Conservation (phyloP, 2,113 vertebrate species). For the Tichodroma muraria region DNA sequence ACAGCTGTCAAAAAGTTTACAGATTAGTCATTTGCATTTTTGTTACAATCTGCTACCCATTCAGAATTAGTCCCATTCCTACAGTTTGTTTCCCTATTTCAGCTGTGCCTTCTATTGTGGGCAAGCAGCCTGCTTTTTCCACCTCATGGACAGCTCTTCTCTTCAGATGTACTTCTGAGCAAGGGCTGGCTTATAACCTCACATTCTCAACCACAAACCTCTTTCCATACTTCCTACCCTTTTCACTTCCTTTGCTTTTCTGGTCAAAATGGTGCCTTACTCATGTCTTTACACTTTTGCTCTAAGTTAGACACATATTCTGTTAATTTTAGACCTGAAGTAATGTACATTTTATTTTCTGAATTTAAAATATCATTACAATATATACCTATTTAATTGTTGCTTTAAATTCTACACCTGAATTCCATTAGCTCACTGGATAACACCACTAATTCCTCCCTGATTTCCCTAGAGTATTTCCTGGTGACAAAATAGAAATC, state of each 20-base stretch:
- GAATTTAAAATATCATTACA: background rate
- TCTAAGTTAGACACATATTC: background rate
- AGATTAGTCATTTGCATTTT: background rate
- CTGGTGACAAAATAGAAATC: background rate
- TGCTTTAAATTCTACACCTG: background rate
- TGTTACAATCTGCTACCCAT: background rate
- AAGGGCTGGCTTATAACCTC: background rate
- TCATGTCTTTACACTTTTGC: background rate
- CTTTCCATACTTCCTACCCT: background rate
- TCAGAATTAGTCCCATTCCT: background rate
- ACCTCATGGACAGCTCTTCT: background rate
- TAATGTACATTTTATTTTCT: background rate
- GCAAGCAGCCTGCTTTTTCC: background rate
- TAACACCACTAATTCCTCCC: background rate
- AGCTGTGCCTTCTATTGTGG: background rate
- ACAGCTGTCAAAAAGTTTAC: background rate
- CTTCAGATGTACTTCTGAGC: background rate
- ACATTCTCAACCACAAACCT: background rate
- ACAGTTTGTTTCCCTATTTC: background rate
- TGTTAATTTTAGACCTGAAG: background rate
- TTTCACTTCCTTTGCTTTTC: background rate
- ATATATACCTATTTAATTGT: background rate
- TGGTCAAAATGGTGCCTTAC: background rate
- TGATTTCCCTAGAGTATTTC: background rate
- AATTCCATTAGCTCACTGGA: background rate